These are phyloP conservation scores for Chelidonichthys spinosus DNA, from an alignment of 2,797 vertebrate genomes.

Conservation along the genomic window DNA sequence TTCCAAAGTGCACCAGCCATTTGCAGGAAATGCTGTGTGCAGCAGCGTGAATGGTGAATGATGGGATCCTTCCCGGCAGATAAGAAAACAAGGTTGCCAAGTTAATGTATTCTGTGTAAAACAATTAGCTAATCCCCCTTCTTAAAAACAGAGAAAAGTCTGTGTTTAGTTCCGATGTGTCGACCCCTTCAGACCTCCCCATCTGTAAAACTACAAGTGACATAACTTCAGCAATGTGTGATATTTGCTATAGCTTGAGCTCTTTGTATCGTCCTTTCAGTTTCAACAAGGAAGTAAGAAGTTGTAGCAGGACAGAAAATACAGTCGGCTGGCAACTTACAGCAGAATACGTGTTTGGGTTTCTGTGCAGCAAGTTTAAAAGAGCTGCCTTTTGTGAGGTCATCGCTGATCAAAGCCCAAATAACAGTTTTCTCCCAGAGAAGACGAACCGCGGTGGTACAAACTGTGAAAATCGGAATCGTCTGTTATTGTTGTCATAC, in stretches of 20 bases:
- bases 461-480: slow-evolving; percentile 47
- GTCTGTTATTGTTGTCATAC: slow-evolving; percentile 33
- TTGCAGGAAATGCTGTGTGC: not conserved
- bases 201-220: slow-evolving; percentile 33
- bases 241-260: slow-evolving; percentile 34
- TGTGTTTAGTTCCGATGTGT: slow-evolving; percentile 28
- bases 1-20: slow-evolving; percentile 12
- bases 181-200: slow-evolving; percentile 4
- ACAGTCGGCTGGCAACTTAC: slow-evolving; percentile 9
- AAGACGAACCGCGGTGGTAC: slow-evolving; percentile 26
- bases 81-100: slow-evolving; percentile 20
- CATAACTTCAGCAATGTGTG: slow-evolving; percentile 22
- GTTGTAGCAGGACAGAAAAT: slow-evolving; percentile 13
- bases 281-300: slow-evolving; percentile 19
- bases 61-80: not conserved
- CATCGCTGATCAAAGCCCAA: slow-evolving; percentile 22
- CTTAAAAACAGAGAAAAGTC: slow-evolving; percentile 6
- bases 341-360: slow-evolving; percentile 21
- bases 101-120: slow-evolving; percentile 21
- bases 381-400: slow-evolving; percentile 17
- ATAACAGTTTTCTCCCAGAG: slow-evolving; percentile 27
- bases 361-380: not conserved
- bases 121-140: slow-evolving; percentile 13
- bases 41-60: slow-evolving; percentile 15
- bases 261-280: slow-evolving; percentile 37